phyloP scores from a whole-genome alignment of 2,888 invertebrate genomes.

The Crioceris asparagi region DNA sequence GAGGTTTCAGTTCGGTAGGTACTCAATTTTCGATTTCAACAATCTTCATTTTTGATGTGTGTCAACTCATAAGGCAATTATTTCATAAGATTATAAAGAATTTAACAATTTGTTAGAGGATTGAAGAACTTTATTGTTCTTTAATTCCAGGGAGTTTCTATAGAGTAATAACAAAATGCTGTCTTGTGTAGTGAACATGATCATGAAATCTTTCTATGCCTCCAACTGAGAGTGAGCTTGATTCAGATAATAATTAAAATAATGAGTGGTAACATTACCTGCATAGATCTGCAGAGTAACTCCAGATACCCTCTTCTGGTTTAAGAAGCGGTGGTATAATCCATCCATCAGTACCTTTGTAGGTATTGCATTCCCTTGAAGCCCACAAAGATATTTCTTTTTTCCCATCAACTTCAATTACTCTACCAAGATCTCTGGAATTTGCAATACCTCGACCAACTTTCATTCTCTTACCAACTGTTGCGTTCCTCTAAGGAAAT shows the following conservation, averaged over 20 bases:
- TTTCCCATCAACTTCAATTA: conserved; percentile 58
- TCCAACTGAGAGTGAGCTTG: not conserved
- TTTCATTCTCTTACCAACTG: conserved; percentile 54
- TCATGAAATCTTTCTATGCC: not conserved
- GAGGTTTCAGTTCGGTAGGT: no score
- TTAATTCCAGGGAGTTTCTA: no score
- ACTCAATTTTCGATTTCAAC: no score
- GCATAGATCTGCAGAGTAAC: conserved; percentile 69
- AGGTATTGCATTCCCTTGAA: conserved; percentile 57
- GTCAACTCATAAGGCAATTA: no score
- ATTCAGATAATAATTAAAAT: not conserved
- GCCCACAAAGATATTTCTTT: conserved; percentile 52
- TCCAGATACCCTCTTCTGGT: conserved; percentile 52
- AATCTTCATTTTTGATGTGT: no score
- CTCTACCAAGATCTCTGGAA: conserved; percentile 60
- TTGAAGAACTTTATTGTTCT: no score
- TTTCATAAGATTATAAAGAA: no score
- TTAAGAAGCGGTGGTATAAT: conserved; percentile 65
- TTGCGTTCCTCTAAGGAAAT: conserved; percentile 67
- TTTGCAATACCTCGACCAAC: conserved; percentile 67
- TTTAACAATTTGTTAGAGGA: no score
- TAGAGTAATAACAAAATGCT: no score
- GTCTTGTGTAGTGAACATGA: not conserved
- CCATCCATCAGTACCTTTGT: conserved; percentile 76
- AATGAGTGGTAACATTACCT: conserved; percentile 36